phyloP scores from a whole-genome alignment of 2,888 invertebrate genomes.

The Blastobasis adustella region DNA sequence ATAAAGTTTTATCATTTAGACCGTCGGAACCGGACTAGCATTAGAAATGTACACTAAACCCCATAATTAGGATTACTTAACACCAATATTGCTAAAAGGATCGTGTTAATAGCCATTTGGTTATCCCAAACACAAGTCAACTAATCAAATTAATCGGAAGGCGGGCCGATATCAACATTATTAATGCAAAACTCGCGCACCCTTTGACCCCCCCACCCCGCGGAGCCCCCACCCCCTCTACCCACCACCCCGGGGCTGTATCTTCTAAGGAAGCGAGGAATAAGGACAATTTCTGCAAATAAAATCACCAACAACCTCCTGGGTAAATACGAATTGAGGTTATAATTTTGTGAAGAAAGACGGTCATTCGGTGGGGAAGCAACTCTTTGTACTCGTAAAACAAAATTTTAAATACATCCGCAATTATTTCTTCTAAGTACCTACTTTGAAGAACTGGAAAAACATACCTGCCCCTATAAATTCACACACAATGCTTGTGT shows the following conservation, averaged over 20 bases:
- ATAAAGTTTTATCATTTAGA: too few species aligned
- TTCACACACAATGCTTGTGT: too few species aligned
- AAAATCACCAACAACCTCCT: slow-evolving; percentile 18
- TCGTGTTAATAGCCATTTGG: slow-evolving; percentile 24
- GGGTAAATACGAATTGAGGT: too few species aligned
- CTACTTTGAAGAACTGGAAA: too few species aligned
- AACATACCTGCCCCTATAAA: too few species aligned
- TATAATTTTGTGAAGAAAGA: too few species aligned
- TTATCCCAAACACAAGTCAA: slow-evolving; percentile 50
- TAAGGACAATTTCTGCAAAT: slow-evolving; percentile 37
- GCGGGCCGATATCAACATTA: slow-evolving; percentile 69
- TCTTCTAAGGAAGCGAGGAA: slow-evolving; percentile 31
- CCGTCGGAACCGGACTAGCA: too few species aligned
- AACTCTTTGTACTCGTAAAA: too few species aligned
- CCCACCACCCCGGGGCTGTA: slow-evolving; percentile 27
- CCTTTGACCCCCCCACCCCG: slow-evolving; percentile 22
- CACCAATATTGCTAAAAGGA: slow-evolving; percentile 3
- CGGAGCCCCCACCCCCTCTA: slow-evolving; percentile 16
- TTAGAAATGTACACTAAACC: neutral
- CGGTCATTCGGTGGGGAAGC: too few species aligned
- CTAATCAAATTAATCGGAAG: slow-evolving; percentile 71
- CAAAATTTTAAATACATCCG: too few species aligned
- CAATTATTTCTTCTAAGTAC: too few species aligned
- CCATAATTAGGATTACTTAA: neutral
- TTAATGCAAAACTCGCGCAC: slow-evolving; percentile 65